Base-by-base conservation (phyloP, 2,888 invertebrate species). In the Cloeon dipterum region DNA sequence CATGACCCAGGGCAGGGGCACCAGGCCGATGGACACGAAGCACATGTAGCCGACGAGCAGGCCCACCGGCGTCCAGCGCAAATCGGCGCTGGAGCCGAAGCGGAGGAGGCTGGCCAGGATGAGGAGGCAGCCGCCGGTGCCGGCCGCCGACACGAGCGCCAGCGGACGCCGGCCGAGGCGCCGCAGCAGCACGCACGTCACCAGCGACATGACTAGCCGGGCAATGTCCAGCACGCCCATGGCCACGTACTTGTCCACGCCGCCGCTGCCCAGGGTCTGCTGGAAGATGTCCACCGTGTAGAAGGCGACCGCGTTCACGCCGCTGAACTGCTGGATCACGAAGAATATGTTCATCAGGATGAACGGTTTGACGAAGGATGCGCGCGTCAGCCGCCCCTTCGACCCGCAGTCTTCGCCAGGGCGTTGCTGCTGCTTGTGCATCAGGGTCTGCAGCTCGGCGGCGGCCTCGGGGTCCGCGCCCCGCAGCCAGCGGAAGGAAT, bases 1-100 rank as follows among this genome's bases (percentile, higher is more conserved):
- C 66, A 78, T 68, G 20, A 74, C 68, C 69, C 77, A 78, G 0
- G 77, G 76, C 35, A 78, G 48, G 0, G 75, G 73, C 10, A 70
- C 62, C 14, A 71, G 49, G 0, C 76, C 74, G 36, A 69, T 57
- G 2, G 66, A 62, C 34, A 70, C 61, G 35, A 68, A 66, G 32
- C 63, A 59, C 10, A 70, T 69, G 46, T 72, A 72, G 2, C 57
- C 48, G 50, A 71, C 49, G 36, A 70, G 48, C 50, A 63, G 58
- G 43, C 62, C 49, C 44, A 69, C 46, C 1, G 67, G 60, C 4
- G 65, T 40, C 63, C 64, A 65, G 2, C 63, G 56, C 50, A 58
- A 54, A 37, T 58, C 54, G 8, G 26, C 11, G 7, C 18, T 26
- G 4, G 40, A 34, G 8, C 32, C 21, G 5, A 36, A 16, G 47